phyloP scores from a whole-genome alignment of 2,888 invertebrate genomes.

The Pyrrhosoma nymphula region DNA sequence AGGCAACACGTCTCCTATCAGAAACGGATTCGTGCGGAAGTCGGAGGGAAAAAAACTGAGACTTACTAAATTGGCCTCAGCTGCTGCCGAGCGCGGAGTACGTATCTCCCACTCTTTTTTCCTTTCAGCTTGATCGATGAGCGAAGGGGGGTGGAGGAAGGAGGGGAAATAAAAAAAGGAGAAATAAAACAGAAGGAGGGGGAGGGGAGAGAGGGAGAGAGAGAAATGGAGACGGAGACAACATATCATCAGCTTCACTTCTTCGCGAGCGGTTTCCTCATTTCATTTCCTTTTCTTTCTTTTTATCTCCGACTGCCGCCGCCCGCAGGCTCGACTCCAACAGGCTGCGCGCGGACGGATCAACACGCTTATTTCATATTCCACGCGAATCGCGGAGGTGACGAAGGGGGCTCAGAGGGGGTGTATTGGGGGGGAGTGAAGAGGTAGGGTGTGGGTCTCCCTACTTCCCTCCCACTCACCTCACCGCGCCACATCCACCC shows the following conservation, averaged over 20 bases:
- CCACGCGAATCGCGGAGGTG: constrained; percentile 32
- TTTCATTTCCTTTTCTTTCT: neutral
- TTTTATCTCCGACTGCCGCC: neutral
- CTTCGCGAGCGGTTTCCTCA: neutral
- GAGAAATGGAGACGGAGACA: neutral
- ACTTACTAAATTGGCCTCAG: constrained; percentile 22
- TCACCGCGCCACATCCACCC: neutral
- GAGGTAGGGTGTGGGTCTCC: neutral
- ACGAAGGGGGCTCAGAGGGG: neutral
- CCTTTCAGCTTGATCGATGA: constrained; percentile 17
- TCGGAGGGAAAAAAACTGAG: neutral
- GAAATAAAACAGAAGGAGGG: neutral
- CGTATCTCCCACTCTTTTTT: neutral
- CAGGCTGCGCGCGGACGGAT: constrained; percentile 32
- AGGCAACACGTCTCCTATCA: constrained; percentile 28
- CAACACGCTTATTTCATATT: constrained; percentile 34
- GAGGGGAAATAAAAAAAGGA: neutral
- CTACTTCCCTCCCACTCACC: neutral
- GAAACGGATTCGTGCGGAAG: constrained; percentile 27
- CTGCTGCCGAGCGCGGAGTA: neutral
- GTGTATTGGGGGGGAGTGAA: too few species aligned
- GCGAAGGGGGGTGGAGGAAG: neutral
- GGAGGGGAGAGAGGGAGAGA: neutral
- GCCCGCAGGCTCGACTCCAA: constrained; percentile 25
- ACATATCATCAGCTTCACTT: neutral